Conservation (phyloP, 2,888 invertebrate species). For the Callosobruchus maculatus region DNA sequence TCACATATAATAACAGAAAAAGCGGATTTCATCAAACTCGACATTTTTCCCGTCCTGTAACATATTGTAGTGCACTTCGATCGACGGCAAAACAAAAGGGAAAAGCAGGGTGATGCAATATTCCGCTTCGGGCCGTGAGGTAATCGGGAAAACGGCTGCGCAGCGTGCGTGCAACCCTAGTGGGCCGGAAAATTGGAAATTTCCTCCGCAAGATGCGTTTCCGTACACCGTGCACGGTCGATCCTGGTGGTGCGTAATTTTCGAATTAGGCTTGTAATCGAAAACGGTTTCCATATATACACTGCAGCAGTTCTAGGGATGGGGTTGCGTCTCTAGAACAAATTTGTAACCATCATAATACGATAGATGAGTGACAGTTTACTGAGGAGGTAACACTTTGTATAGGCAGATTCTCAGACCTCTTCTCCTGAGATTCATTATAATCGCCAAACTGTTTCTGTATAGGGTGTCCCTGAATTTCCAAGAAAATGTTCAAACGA, state of each 20-base stretch:
- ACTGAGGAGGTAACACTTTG: no score
- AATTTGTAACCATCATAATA: neutral
- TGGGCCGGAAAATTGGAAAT: neutral
- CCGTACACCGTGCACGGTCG: neutral
- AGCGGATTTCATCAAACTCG: no score
- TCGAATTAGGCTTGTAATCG: neutral
- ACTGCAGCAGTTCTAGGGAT: neutral
- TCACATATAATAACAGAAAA: no score
- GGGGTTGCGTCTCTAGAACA: neutral
- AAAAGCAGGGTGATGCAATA: neutral
- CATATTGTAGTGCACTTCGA: neutral
- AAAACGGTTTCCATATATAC: neutral
- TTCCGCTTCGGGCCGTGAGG: neutral
- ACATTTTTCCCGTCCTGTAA: no score
- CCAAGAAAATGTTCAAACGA: no score
- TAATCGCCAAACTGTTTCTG: no score
- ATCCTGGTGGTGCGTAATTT: neutral
- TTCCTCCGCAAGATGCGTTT: neutral
- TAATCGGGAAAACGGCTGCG: neutral
- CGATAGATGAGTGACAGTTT: no score
- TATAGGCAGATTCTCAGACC: no score
- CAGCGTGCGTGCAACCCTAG: neutral
- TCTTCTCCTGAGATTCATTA: no score
- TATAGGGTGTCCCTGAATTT: no score
- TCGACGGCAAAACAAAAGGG: neutral